Base-by-base conservation (phyloP, 2,888 invertebrate genomes). In the Agapetus fuscipes region DNA sequence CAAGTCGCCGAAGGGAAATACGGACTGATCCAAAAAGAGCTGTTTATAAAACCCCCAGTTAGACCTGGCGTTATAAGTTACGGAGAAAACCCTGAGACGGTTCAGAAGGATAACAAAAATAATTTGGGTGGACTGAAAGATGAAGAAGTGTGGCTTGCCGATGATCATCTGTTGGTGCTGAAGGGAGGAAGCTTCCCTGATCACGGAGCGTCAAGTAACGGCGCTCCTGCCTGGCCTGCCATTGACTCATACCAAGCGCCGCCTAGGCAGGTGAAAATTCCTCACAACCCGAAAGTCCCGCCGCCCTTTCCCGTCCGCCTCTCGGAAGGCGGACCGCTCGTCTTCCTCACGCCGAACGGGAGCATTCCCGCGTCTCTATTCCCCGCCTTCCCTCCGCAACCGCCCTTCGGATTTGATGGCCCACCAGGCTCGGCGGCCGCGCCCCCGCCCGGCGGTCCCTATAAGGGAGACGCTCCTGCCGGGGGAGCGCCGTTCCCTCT, bases 261-360 rank as follows among this genome's bases (percentile, higher is more conserved):
- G 16, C 72, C 74, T 55, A 76, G 89, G 53, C 88, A 83, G 64
- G 85, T 90, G 56, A 87, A 86, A 64, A 74, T 90, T 54, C 88
- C 89, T 29, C 64, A 78, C 35, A 78, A 80, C 61, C 87, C 88
- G 7, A 80, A 80, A 62, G 78, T 89, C 53, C 88, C 90, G 63
- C 90, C 90, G 74, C 90, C 90, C 68, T 90, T 90, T 81, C 90
- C 90, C 59, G 82, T 90, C 64, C 88, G 85, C 68, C 80, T 90
- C 62, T 74, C 76, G 61, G 85, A 88, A 59, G 76, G 80, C 57
- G 89, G 87, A 56, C 89, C 89, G 59, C 74, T 89, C 64, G 80
- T 86, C 71, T 82, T 89, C 75, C 76, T 90, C 66, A 82, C 84
- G 61, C 74, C 78, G 67, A 83, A 84, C 71, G 74, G 77, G 54